Evolutionary conservation across 2,797 vertebrate genomes (phyloP), one percentile per base, ranked within the genome.

Genomic region (Thaleichthys pacificus): DNA sequence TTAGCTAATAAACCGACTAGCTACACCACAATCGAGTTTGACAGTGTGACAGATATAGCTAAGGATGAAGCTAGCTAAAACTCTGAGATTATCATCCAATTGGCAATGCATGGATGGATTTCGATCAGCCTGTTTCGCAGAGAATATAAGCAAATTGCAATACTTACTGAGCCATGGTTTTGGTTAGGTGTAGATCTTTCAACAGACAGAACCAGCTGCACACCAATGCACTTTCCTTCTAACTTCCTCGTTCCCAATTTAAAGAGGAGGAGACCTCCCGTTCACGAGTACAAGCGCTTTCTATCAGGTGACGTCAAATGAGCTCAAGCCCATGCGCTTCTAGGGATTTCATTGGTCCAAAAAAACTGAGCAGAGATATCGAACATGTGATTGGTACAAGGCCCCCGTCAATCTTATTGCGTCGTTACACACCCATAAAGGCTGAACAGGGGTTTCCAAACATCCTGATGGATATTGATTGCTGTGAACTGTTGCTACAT

Each of bases 101-200:
- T 1, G 60, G 42, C 38, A 7, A 30, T 4, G 12, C 42, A 56
- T 56, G 7, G 26, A 1, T 35, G 8, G 30, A 21, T 21, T 9
- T 35, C 8, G 26, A 6, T 8, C 0, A 17, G 24, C 17, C 0
- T 0, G 1, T 4, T 28, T 5, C 4, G 19, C 21, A 26, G 38
- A 58, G 47, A 49, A 35, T 1, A 22, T 35, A 32, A 21, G 26
- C 21, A 56, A 26, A 42, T 9, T 15, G 6, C 58, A 66, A 57
- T 62, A 91, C 93, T 92, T 86, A 94, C 93, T 92, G 0, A 28
- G 92, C 89, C 93, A 94, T 94, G 74, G 49, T 87, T 79, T 1
- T 74, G 65, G 21, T 70, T 11, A 30, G 61, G 30, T 38, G 11
- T 67, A n/a, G 14, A 67, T 66, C 78, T 35, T 80, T 58, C 14